Conservation (phyloP, 2,113 vertebrate species). For the Lepidothrix coronata region DNA sequence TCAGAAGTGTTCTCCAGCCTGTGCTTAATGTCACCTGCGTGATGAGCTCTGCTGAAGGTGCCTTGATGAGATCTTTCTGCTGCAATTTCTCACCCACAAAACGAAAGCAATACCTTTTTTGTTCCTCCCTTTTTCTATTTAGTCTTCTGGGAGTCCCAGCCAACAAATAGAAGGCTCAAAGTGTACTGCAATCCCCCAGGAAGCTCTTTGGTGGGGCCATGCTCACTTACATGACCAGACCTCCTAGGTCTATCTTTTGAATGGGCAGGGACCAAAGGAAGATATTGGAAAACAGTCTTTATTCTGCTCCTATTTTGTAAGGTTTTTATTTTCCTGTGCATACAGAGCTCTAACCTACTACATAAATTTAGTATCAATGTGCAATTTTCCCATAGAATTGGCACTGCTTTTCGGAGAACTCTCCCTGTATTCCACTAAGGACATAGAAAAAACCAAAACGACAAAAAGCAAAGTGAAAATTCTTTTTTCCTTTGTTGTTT, state of each 20-base stretch:
- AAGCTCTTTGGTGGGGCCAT: background rate
- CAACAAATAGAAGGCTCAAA: background rate
- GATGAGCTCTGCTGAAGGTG: background rate
- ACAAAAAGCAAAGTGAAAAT: slow-evolving; percentile 34
- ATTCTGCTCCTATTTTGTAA: background rate
- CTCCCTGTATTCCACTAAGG: background rate
- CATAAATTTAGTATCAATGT: background rate
- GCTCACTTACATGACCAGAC: background rate
- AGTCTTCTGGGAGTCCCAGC: background rate
- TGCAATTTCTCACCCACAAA: background rate
- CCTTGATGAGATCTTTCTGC: background rate
- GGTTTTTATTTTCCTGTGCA: background rate
- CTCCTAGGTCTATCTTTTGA: background rate
- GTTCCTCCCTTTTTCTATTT: background rate
- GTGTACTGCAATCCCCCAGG: background rate
- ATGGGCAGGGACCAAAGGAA: background rate
- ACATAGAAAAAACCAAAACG: background rate
- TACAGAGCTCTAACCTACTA: background rate
- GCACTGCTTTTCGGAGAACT: background rate
- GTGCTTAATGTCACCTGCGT: background rate
- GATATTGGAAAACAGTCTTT: background rate
- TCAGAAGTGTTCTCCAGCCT: background rate
- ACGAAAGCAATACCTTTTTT: background rate
- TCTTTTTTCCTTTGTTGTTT: slow-evolving; percentile 41
- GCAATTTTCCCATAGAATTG: background rate